phyloP scores from a whole-genome alignment of 2,113 vertebrate species.

The Chamaetylas fuelleborni region DNA sequence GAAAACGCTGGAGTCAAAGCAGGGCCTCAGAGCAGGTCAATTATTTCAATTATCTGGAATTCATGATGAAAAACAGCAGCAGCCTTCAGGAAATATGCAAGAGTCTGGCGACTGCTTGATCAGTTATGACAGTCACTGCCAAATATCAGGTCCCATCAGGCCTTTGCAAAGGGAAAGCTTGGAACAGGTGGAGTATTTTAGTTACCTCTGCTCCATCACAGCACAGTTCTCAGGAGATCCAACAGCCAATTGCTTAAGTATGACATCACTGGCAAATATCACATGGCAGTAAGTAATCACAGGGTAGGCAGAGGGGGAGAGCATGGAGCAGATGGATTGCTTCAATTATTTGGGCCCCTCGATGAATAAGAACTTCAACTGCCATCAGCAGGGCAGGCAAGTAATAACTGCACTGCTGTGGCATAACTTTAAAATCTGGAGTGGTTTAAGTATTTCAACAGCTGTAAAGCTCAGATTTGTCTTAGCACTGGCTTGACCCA shows the following conservation, averaged over 20 bases:
- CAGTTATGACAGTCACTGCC: constrained; percentile 18
- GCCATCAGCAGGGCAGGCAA: constrained; percentile 47
- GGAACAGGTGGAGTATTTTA: constrained; percentile 17
- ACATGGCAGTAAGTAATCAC: background rate
- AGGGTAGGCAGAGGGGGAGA: background rate
- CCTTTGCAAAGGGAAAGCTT: background rate
- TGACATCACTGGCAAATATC: constrained; percentile 39
- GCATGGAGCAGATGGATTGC: constrained; percentile 15
- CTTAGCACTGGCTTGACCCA: constrained; percentile 20
- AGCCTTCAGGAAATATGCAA: constrained; percentile 38
- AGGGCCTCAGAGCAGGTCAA: constrained; percentile 30
- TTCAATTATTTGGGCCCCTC: constrained; percentile 43
- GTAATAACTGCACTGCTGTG: constrained; percentile 33
- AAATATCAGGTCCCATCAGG: constrained; percentile 10
- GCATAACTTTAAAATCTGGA: constrained; percentile 35
- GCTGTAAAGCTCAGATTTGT: constrained; percentile 44
- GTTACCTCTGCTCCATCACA: background rate
- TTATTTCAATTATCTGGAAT: constrained; percentile 64
- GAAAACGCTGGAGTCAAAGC: background rate
- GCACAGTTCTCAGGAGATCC: background rate
- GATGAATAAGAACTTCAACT: constrained; percentile 37
- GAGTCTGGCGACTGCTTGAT: background rate
- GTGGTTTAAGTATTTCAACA: constrained; percentile 46
- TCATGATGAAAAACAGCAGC: constrained; percentile 50
- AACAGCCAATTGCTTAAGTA: background rate